Conservation (phyloP, 2,888 invertebrate genomes). For the Amphipyra tragopoginis region DNA sequence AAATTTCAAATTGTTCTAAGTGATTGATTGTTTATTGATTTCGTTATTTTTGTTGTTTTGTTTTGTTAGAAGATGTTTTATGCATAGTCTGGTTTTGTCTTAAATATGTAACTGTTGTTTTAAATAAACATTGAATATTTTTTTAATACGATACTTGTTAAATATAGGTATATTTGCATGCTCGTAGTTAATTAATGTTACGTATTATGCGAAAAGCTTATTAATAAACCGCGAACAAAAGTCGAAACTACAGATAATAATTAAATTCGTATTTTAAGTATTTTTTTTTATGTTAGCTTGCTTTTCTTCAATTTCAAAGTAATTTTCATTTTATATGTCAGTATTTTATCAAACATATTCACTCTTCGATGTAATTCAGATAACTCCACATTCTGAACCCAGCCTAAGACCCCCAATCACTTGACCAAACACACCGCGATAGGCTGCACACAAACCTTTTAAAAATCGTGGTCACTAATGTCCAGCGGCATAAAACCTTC, state of each 20-base stretch:
- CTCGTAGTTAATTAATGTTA: too few relatives aligned
- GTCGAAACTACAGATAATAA: too few relatives aligned
- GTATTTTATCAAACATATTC: too few relatives aligned
- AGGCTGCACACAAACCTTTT: constrained; percentile 74
- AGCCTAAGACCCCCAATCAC: constrained; percentile 60
- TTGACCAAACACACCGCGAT: constrained; percentile 79
- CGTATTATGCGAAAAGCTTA: too few relatives aligned
- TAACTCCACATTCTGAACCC: constrained; percentile 41
- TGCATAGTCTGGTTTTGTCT: constrained; percentile 18
- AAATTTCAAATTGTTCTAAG: constrained; percentile 77
- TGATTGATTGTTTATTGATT: constrained; percentile 76
- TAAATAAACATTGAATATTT: background rate
- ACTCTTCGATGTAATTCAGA: background rate
- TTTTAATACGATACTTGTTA: too few relatives aligned
- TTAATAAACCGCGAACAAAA: too few relatives aligned
- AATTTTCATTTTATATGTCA: too few relatives aligned
- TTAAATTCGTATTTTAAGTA: too few relatives aligned
- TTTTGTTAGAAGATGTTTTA: constrained; percentile 38
- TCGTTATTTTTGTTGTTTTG: constrained; percentile 59
- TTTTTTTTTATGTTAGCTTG: too few relatives aligned
- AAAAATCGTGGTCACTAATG: constrained; percentile 83
- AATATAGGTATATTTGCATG: too few relatives aligned
- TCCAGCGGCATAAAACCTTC: constrained; percentile 75
- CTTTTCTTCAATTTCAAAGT: too few relatives aligned
- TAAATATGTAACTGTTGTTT: constrained; percentile 6